These are phyloP conservation scores for Pocillopora meandrina DNA, from an alignment of 92 coral and sea anemone species.

Conservation along the genomic window DNA sequence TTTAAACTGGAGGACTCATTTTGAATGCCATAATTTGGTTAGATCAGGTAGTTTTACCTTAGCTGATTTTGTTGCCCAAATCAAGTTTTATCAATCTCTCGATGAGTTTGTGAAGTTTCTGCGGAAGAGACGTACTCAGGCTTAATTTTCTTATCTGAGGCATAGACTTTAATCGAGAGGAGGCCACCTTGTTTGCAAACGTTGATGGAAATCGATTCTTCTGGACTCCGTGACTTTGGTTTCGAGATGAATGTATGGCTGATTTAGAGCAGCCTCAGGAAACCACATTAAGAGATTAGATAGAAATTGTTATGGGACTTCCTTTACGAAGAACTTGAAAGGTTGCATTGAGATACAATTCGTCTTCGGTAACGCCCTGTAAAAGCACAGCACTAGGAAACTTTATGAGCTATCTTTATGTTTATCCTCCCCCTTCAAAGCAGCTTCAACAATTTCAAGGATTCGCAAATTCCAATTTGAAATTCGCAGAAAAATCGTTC, in stretches of 20 bases:
- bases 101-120: too few species aligned
- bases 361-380: background rate
- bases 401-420: background rate
- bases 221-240: conserved; percentile 12
- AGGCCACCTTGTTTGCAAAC: background rate
- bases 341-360: conserved; percentile 6
- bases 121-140: background rate
- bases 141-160: background rate
- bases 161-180: too few species aligned
- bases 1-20: too few species aligned
- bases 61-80: too few species aligned
- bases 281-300: conserved; percentile 45
- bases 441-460: background rate
- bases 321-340: conserved; percentile 1
- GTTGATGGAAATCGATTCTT: background rate
- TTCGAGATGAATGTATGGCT: background rate
- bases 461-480: background rate
- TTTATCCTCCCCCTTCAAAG: background rate
- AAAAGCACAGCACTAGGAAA: background rate
- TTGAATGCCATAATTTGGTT: too few species aligned
- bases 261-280: conserved; percentile 17
- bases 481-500: background rate
- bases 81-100: too few species aligned
- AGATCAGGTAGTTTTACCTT: too few species aligned
- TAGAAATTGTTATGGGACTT: conserved; percentile 15